Percentiles rank a stretch among this genome's conserved stretches.
Conservation (phyloP, 2,888 invertebrate genomes). For the Drosophila pseudotakahashii region DNA sequence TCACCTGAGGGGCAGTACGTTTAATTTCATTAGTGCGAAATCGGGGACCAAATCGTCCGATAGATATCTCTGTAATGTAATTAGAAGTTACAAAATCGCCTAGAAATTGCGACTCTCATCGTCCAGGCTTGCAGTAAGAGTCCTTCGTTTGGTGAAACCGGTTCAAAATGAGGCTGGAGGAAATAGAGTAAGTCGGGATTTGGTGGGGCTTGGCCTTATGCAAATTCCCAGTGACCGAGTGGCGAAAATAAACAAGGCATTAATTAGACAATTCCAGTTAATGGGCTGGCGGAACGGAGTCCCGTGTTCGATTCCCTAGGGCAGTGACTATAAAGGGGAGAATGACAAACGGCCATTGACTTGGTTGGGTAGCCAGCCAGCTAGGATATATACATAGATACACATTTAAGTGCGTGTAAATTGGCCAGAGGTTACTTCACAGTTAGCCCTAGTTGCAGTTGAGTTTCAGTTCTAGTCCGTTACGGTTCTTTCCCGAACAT, state of each 20-base stretch:
- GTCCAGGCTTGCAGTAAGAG: constrained; percentile 11
- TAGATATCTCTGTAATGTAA: constrained; percentile 45
- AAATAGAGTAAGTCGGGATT: constrained; percentile 27
- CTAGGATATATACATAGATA: background rate
- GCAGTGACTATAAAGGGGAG: constrained; percentile 14
- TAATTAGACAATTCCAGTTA: constrained; percentile 62
- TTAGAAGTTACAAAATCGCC: constrained; percentile 29
- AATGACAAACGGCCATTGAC: constrained; percentile 47
- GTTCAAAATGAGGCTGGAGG: constrained; percentile 41
- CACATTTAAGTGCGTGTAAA: constrained; percentile 10
- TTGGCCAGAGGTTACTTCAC: constrained; percentile 11
- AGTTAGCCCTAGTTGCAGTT: constrained; percentile 28
- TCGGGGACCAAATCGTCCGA: constrained; percentile 25
- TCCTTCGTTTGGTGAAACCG: constrained; percentile 3
- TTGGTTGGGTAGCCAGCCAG: background rate
- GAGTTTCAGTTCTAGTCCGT: constrained; percentile 10
- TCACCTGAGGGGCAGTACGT: background rate
- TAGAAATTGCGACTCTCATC: background rate
- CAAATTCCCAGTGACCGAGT: constrained; percentile 38
- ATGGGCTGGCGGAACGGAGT: constrained; percentile 36
- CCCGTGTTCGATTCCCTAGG: constrained; percentile 38
- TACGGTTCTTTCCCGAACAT: background rate
- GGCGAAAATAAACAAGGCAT: constrained; percentile 57
- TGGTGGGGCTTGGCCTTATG: constrained; percentile 39
- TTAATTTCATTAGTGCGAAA: constrained; percentile 52